phyloP scores from a whole-genome alignment of 2,888 invertebrate species.

The Lasioglossum leucozonium region DNA sequence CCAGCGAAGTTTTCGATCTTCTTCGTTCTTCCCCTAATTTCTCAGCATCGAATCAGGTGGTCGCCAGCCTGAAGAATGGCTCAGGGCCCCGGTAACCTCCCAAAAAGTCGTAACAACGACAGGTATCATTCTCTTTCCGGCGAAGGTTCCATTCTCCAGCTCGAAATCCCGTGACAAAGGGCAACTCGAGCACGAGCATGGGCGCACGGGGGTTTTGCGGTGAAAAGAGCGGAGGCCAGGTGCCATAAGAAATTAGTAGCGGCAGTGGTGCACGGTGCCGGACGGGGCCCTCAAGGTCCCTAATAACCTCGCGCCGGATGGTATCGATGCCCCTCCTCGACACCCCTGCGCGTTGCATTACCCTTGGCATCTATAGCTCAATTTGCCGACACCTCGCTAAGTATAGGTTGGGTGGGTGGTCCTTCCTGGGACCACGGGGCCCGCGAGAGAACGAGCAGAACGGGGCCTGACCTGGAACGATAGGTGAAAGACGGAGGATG shows the following conservation, averaged over 20 bases:
- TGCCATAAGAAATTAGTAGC: slow-evolving; percentile 81
- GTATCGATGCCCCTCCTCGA: slow-evolving; percentile 76
- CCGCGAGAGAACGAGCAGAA: slow-evolving; percentile 63
- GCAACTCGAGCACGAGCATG: slow-evolving; percentile 54
- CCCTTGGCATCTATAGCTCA: slow-evolving; percentile 84
- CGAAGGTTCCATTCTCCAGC: slow-evolving; percentile 33
- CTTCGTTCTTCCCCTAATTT: neutral
- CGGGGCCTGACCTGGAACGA: slow-evolving; percentile 69
- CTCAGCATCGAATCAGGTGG: neutral
- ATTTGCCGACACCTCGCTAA: slow-evolving; percentile 85
- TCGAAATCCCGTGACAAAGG: slow-evolving; percentile 64
- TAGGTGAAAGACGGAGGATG: slow-evolving; percentile 59
- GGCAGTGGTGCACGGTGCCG: slow-evolving; percentile 47
- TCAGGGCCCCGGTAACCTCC: neutral
- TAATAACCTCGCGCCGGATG: slow-evolving; percentile 80
- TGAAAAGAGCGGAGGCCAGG: slow-evolving; percentile 77
- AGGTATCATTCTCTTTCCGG: slow-evolving; percentile 35
- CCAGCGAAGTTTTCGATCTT: neutral
- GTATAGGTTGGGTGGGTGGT: slow-evolving; percentile 84
- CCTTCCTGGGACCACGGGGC: slow-evolving; percentile 73
- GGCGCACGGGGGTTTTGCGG: slow-evolving; percentile 47
- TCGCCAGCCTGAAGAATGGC: neutral
- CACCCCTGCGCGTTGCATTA: slow-evolving; percentile 78
- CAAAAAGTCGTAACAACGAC: slow-evolving; percentile 35
- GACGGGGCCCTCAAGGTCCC: slow-evolving; percentile 67